These are phyloP conservation scores for Epinotia nisella DNA, from an alignment of 2,888 invertebrate genomes.

Conservation along the genomic window DNA sequence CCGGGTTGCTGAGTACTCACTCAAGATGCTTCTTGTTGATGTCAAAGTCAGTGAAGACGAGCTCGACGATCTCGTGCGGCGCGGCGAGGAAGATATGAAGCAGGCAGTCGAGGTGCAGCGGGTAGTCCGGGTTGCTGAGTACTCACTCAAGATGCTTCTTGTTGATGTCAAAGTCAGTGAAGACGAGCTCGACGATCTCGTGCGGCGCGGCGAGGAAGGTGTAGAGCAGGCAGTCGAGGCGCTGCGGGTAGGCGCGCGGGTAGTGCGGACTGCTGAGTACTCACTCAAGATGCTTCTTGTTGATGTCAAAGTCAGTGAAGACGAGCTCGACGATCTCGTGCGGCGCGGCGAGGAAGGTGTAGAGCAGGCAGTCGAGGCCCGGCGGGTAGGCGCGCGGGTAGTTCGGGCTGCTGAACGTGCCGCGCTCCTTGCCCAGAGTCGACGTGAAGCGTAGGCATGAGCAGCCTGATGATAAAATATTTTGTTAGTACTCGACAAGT, in stretches of 20 bases:
- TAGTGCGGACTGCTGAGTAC: slow-evolving; percentile 65
- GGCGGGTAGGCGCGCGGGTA: slow-evolving; percentile 90
- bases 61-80: too few species aligned
- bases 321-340: slow-evolving; percentile 93
- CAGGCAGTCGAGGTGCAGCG: too few species aligned
- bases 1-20: slow-evolving; percentile 88
- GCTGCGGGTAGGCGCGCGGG: neutral
- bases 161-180: too few species aligned
- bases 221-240: too few species aligned
- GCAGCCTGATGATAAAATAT: slow-evolving; percentile 86
- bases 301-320: slow-evolving; percentile 91
- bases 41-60: too few species aligned
- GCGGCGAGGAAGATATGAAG: too few species aligned
- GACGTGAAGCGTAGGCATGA: slow-evolving; percentile 92
- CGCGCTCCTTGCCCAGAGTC: slow-evolving; percentile 90
- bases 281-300: slow-evolving; percentile 87
- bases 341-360: slow-evolving; percentile 91
- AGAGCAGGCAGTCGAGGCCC: slow-evolving; percentile 91
- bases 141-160: too few species aligned
- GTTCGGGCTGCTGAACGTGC: slow-evolving; percentile 93
- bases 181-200: too few species aligned
- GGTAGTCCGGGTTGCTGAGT: slow-evolving; percentile 90
- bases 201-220: too few species aligned
- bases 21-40: too few species aligned
- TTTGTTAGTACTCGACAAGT: too few species aligned